Percentiles rank a stretch among this genome's conserved stretches.
Evolutionary conservation across 2,797 vertebrate genomes (phyloP).

Genomic region (Euthynnus affinis): DNA sequence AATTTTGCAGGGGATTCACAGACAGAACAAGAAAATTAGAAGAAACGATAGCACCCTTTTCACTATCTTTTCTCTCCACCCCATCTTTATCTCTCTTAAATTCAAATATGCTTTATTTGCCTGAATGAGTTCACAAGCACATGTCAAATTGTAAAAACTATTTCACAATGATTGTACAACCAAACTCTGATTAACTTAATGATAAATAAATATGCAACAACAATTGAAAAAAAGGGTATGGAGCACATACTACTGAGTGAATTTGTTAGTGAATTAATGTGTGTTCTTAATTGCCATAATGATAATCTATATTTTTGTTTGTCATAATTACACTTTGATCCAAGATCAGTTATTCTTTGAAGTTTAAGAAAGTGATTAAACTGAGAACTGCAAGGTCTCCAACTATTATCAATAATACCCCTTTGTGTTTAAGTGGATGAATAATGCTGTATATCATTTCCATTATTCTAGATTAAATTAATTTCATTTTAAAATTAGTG

Average conservation of each 20-base stretch:
- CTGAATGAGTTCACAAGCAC: background rate
- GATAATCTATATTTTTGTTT: background rate
- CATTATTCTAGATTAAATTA: background rate
- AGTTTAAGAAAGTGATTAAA: background rate
- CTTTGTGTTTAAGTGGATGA: slow-evolving; percentile 13
- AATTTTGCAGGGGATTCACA: slow-evolving; percentile 49
- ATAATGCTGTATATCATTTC: background rate
- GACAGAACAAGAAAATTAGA: slow-evolving; percentile 39
- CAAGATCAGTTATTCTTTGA: background rate
- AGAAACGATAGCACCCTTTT: slow-evolving; percentile 10
- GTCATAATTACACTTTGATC: background rate
- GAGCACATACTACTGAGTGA: background rate
- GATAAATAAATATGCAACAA: background rate
- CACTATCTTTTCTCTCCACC: background rate
- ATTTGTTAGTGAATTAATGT: background rate
- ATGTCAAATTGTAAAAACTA: background rate
- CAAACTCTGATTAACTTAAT: background rate
- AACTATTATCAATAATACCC: background rate
- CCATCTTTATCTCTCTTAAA: background rate
- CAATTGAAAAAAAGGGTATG: background rate
- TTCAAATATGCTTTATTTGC: background rate
- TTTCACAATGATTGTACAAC: background rate
- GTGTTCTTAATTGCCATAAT: background rate
- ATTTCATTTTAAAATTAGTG: background rate
- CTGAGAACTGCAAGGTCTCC: slow-evolving; percentile 14